phyloP scores from a whole-genome alignment of 2,797 vertebrate genomes.

The Peromyscus aztecus region DNA sequence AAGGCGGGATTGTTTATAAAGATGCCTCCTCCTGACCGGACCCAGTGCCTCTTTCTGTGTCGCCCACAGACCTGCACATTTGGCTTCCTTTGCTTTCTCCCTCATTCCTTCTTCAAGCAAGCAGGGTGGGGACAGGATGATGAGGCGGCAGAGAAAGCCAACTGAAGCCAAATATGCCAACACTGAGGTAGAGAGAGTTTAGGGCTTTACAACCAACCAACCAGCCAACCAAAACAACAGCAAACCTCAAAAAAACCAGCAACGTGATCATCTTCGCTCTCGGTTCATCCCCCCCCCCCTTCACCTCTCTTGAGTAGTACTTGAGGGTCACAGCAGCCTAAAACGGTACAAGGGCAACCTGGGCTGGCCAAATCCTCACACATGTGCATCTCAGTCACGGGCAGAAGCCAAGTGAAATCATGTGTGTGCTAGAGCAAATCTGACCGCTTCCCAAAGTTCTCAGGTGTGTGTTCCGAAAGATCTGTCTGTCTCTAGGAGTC shows the following conservation, averaged over 20 bases:
- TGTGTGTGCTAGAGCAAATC: not conserved
- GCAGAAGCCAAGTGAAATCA: slow-evolving; percentile 11
- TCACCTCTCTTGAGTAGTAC: not conserved
- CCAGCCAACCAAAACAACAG: not conserved
- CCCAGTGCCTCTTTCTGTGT: not conserved
- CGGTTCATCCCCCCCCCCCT: not conserved
- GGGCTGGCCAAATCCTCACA: not conserved
- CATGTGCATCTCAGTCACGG: not conserved
- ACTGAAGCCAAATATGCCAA: not conserved
- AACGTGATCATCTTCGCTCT: not conserved
- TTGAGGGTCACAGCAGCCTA: not conserved
- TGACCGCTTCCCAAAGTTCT: not conserved
- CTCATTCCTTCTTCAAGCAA: not conserved
- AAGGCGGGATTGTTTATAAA: not conserved
- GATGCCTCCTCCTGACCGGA: not conserved
- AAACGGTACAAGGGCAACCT: not conserved
- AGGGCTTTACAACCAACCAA: slow-evolving; percentile 14
- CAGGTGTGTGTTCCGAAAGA: not conserved
- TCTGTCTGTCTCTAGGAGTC: not conserved
- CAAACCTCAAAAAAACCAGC: not conserved
- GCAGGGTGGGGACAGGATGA: not conserved
- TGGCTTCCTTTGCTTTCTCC: not conserved
- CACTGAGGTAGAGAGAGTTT: not conserved
- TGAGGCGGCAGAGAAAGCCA: not conserved
- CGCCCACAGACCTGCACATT: not conserved